These are phyloP conservation scores for Gambelia wislizenii DNA, from an alignment of 2,797 vertebrate genomes.

Conservation along the genomic window DNA sequence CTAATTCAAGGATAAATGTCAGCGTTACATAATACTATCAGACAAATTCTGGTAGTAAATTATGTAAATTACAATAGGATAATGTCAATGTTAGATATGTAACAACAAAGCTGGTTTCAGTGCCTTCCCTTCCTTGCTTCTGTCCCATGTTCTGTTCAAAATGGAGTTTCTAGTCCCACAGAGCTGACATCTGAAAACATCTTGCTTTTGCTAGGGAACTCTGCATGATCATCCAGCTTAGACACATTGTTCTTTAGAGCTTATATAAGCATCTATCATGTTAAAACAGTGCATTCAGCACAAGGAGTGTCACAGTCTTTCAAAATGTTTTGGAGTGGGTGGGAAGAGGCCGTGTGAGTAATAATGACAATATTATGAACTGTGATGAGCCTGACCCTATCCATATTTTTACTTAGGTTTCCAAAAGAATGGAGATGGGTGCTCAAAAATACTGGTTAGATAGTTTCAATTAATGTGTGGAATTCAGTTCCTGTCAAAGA, in stretches of 20 bases:
- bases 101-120: background rate
- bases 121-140: background rate
- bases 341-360: slow-evolving; percentile 57
- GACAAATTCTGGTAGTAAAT: background rate
- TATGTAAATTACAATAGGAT: too few relatives aligned
- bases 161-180: slow-evolving; percentile 23
- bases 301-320: slow-evolving; percentile 64
- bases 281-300: slow-evolving; percentile 69
- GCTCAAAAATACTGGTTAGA: background rate
- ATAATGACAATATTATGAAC: slow-evolving; percentile 28
- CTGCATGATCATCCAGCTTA: slow-evolving; percentile 61
- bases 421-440: background rate
- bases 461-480: background rate
- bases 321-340: slow-evolving; percentile 70
- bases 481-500: background rate
- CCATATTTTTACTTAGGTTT: slow-evolving; percentile 23
- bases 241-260: slow-evolving; percentile 61
- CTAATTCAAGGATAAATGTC: slow-evolving; percentile 18
- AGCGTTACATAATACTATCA: background rate
- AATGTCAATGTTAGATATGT: background rate
- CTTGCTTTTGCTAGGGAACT: slow-evolving; percentile 55
- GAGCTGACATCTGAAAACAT: slow-evolving; percentile 39
- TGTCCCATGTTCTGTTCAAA: background rate
- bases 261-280: slow-evolving; percentile 67
- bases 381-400: slow-evolving; percentile 27